Evolutionary conservation across 2,888 invertebrate species (phyloP), one percentile per base, ranked within the genome.

Genomic region (Pristionchus arcanus): DNA sequence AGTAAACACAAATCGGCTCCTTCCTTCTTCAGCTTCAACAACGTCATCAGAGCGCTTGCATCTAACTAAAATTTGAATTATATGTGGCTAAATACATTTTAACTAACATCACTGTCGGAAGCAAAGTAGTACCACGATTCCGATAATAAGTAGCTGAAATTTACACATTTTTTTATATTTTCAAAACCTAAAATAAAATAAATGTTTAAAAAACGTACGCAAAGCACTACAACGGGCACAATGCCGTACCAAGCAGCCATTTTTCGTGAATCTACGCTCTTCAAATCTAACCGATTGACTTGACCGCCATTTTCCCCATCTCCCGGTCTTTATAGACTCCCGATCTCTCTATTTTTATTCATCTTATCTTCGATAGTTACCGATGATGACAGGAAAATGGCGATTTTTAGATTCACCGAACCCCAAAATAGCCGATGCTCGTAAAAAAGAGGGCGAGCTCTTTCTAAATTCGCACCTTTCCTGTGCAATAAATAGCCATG

Each of bases 41-140:
- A 77, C 42, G 2, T 37, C 37, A 21, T 77, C 77, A 21, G 42
- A 19, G 25, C 77, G 77, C 15, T 77, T 77, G n/a, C 77, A 37
- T 77, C 21, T 37, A 2, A 77, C 55, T 84, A n/a, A 84, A 53
- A 55, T 16, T 2, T 34, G 19, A n/a, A 25, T 28, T 68, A n/a
- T 68, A 68, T 28, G 15, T 0, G 2, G 28, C 0, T 25, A 77
- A 2, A 2, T n/a, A 84, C 21, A 63, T 31, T 66, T 3, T 5
- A 37, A 63, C 66, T 63, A 0, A 86, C 86, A 63, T 37, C 86
- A 86, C 59, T 86, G 86, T 21, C 86, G 63, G 42, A 63, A 86
- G 16, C 86, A 86, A 0, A 85, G 63, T 13, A 19, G 34, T 0
- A 3, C n/a, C 19, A n/a, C 15, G 63, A 86, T 3, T 13, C 25